Percentiles rank a stretch among this genome's conserved stretches.
phyloP scores from a whole-genome alignment of 53 echinoderm and acorn worm species.

The Actinopyga echinites region DNA sequence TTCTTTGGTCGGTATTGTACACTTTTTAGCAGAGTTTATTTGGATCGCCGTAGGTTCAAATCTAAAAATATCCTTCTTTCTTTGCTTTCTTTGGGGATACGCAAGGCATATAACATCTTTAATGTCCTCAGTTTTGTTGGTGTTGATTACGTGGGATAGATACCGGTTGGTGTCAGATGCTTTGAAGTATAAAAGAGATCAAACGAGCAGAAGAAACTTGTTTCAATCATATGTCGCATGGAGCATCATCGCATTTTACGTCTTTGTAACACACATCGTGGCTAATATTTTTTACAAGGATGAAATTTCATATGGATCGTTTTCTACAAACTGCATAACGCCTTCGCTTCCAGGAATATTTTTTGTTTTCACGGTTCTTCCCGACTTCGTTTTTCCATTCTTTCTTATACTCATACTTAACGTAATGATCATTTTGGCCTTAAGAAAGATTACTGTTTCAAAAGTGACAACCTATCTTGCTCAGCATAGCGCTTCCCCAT shows the following conservation, averaged over 20 bases:
- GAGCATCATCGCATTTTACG: neutral
- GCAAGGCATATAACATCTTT: neutral
- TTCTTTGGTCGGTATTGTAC: neutral
- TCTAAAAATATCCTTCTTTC: neutral
- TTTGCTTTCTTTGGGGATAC: neutral
- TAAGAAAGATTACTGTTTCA: neutral
- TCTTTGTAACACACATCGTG: neutral
- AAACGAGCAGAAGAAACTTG: neutral
- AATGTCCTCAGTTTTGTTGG: neutral
- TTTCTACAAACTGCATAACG: neutral
- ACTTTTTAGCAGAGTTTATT: neutral
- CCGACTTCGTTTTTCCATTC: neutral
- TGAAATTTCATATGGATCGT: neutral
- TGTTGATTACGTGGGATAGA: neutral
- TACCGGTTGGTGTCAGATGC: neutral
- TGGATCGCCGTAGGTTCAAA: neutral
- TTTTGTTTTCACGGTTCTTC: neutral
- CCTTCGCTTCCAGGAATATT: neutral
- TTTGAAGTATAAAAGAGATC: neutral
- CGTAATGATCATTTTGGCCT: neutral
- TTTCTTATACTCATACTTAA: neutral
- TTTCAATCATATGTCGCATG: neutral
- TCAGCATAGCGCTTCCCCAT: neutral
- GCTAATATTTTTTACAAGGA: neutral
- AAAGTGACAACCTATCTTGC: neutral